phyloP scores from a whole-genome alignment of 1,140 invertebrate species.

The Sesamia nonagrioides region DNA sequence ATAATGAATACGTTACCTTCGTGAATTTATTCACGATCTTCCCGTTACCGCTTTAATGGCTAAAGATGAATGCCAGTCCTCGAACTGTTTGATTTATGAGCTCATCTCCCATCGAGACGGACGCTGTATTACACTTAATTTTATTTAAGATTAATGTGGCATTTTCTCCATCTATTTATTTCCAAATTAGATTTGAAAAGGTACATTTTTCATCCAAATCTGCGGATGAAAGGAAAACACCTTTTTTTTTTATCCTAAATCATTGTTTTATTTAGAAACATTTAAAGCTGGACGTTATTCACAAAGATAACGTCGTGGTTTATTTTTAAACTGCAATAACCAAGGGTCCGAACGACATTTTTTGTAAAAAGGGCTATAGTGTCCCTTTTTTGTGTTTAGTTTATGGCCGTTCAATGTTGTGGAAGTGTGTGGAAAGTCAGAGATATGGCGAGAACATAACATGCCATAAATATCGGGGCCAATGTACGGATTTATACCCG shows the following conservation, averaged over 20 bases:
- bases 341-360: slow-evolving; percentile 53
- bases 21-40: slow-evolving; percentile 11
- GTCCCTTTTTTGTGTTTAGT: slow-evolving; percentile 60
- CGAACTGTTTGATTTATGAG: slow-evolving; percentile 61
- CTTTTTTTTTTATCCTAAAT: slow-evolving; percentile 27
- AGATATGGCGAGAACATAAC: slow-evolving; percentile 53
- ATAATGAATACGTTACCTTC: background rate
- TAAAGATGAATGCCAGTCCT: slow-evolving; percentile 65
- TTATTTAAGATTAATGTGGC: slow-evolving; percentile 44
- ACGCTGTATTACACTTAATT: slow-evolving; percentile 29
- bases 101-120: slow-evolving; percentile 62
- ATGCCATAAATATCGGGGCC: slow-evolving; percentile 55
- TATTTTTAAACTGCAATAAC: slow-evolving; percentile 51
- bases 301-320: slow-evolving; percentile 16
- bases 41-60: slow-evolving; percentile 45
- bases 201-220: slow-evolving; percentile 40
- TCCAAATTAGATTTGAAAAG: slow-evolving; percentile 14
- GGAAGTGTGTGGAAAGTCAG: slow-evolving; percentile 58
- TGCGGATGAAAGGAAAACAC: slow-evolving; percentile 1
- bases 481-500: slow-evolving; percentile 46
- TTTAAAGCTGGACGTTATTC: slow-evolving; percentile 43
- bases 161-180: slow-evolving; percentile 38
- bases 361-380: slow-evolving; percentile 53
- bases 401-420: slow-evolving; percentile 60
- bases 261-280: slow-evolving; percentile 4